Evolutionary conservation across 1,140 invertebrate species (phyloP), one percentile per base, ranked within the genome.

Genomic region (Tenebrio molitor): DNA sequence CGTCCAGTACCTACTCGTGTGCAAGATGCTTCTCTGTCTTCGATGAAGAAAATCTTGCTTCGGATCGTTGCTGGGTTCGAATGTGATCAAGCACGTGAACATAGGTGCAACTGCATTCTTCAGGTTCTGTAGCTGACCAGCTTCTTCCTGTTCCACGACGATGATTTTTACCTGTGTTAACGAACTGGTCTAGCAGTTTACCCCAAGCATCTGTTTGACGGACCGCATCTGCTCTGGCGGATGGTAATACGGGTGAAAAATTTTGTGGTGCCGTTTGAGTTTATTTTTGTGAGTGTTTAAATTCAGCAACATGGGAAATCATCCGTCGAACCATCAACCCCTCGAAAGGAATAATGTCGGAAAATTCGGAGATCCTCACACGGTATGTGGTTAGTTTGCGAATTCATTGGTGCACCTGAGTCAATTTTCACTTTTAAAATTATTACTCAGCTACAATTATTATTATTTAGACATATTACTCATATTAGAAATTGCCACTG

Each of bases 241-340:
- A 41, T 41, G 25, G 25, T 29, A 29, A 41, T 46, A 46, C 42
- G 42, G 42, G 42, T 46, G 42, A 17, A 41, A 41, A 41, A 16
- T 46, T 15, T 46, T 17, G 42, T 46, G 36, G 7, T 7, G 36
- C 36, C n/a, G 44, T 10, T 29, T 17, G 21, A n/a, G 23, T 2
- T 39, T 5, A n/a, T 39, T 5, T 39, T 58, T 58, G 50, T 58
- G 21, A 15, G n/a, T 50, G 44, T n/a, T n/a, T n/a, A 29, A 29
- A 14, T 29, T 58, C 19, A 17, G 50, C 15, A 42, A 73, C 78
- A 91, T 91, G 89, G 89, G 89, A 74, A 91, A 91, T 82, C 89
- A 90, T 84, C 88, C 89, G 72, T 90, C 90, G 46, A 88, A 89
- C 76, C 90, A 91, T 82, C 89, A 90, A 77, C 89, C 89, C 63